Evolutionary conservation across 35 echinoderm and acorn worm species (phyloP).

Genomic region (Holothuria glaberrima): DNA sequence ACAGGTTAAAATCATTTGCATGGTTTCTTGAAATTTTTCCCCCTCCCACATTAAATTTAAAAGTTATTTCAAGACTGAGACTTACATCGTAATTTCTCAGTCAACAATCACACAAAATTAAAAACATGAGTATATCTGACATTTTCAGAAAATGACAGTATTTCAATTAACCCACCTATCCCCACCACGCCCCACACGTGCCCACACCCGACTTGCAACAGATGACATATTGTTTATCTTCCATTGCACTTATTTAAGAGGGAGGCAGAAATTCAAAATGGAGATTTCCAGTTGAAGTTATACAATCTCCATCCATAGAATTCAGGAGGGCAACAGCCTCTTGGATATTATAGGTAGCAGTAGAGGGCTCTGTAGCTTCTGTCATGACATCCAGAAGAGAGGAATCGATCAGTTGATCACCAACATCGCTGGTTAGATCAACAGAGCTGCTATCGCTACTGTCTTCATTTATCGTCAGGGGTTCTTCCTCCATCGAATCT

Average conservation of each 20-base stretch:
- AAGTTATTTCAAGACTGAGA: no score
- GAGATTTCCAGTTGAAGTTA: neutral
- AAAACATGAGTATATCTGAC: no score
- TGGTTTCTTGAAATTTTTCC: no score
- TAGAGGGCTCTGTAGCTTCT: neutral
- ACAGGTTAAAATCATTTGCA: no score
- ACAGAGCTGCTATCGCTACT: slow-evolving; percentile 14
- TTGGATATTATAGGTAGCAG: neutral
- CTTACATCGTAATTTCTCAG: no score
- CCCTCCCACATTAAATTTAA: no score
- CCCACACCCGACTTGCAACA: no score
- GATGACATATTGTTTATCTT: no score
- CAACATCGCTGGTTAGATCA: slow-evolving; percentile 20
- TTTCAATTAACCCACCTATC: no score
- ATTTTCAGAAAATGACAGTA: no score
- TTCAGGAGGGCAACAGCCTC: slow-evolving; percentile 21
- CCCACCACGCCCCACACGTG: no score
- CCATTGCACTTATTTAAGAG: neutral
- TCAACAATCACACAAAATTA: no score
- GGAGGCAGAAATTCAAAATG: neutral
- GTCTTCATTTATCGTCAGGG: neutral
- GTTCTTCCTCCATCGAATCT: neutral
- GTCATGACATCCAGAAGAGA: neutral
- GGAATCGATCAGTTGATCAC: slow-evolving; percentile 17
- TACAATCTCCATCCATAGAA: slow-evolving; percentile 25